These are phyloP conservation scores for Irena cyanogastra DNA, from an alignment of 2,113 vertebrate genomes.

Conservation along the genomic window DNA sequence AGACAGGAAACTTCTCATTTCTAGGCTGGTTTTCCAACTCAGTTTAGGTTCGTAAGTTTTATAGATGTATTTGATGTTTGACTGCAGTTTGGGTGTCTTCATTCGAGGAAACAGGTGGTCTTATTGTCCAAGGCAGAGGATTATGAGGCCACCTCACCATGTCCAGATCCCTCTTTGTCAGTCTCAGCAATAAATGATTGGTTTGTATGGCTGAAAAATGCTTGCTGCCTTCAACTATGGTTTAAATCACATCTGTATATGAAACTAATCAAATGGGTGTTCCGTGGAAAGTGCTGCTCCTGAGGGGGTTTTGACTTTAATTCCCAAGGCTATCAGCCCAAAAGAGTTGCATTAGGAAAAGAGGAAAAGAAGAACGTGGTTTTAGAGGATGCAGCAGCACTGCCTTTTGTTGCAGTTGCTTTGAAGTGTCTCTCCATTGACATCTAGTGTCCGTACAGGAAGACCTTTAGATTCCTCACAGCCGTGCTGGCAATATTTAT, in stretches of 20 bases:
- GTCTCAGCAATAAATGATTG: not conserved
- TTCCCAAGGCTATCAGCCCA: not conserved
- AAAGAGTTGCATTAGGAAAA: not conserved
- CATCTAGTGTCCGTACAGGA: slow-evolving; percentile 37
- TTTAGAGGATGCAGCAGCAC: not conserved
- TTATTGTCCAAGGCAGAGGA: not conserved
- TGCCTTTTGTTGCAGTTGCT: not conserved
- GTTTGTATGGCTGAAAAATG: not conserved
- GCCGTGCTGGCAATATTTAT: not conserved
- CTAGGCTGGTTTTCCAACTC: not conserved
- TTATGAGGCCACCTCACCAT: not conserved
- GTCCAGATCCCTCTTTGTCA: not conserved
- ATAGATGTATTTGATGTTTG: not conserved
- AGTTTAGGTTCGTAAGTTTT: not conserved
- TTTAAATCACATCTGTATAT: not conserved
- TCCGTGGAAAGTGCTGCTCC: not conserved
- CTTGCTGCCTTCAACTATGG: not conserved
- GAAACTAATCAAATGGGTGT: not conserved
- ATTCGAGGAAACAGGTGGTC: not conserved
- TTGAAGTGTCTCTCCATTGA: slow-evolving; percentile 56
- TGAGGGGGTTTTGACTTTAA: not conserved
- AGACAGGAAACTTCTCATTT: not conserved
- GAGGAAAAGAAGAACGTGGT: not conserved
- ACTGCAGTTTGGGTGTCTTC: not conserved
- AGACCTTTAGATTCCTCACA: not conserved